Percentiles rank a stretch among this genome's conserved stretches.
Conservation (phyloP, 2,888 invertebrate species). For the Anorthoa munda region DNA sequence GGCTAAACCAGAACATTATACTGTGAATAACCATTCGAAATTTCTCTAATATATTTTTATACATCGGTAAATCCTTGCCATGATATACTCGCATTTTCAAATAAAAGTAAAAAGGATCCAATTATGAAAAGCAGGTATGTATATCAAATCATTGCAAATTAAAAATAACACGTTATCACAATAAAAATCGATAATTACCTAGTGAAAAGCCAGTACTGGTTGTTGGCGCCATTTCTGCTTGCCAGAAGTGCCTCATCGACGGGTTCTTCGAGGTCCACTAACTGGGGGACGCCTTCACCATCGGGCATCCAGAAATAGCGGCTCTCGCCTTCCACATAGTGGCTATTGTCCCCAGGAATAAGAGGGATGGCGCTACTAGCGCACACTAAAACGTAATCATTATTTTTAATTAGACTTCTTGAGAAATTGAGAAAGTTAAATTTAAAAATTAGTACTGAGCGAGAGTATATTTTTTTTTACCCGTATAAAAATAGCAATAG, state of each 20-base stretch:
- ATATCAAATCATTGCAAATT: no score
- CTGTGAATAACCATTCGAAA: no score
- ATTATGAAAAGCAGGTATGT: no score
- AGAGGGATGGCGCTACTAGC: conserved; percentile 73
- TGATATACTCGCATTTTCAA: neutral
- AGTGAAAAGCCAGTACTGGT: conserved; percentile 82
- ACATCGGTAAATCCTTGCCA: neutral
- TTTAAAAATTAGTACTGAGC: no score
- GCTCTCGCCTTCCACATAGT: conserved; percentile 85
- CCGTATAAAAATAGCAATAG: no score
- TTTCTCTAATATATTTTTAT: no score
- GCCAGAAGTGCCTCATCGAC: conserved; percentile 65
- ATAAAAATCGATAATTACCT: conserved; percentile 64
- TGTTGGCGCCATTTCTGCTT: conserved; percentile 81
- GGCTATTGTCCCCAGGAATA: conserved; percentile 83
- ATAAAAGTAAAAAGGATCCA: no score
- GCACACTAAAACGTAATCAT: conserved; percentile 71
- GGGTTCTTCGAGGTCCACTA: conserved; percentile 81
- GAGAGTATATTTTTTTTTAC: no score
- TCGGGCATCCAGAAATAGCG: conserved; percentile 87
- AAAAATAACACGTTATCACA: neutral
- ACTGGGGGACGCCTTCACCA: conserved; percentile 77
- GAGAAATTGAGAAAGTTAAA: no score
- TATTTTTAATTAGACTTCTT: neutral
- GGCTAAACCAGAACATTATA: no score